These are phyloP conservation scores for Globia sparganii DNA, from an alignment of 2,888 invertebrate genomes.

Conservation along the genomic window DNA sequence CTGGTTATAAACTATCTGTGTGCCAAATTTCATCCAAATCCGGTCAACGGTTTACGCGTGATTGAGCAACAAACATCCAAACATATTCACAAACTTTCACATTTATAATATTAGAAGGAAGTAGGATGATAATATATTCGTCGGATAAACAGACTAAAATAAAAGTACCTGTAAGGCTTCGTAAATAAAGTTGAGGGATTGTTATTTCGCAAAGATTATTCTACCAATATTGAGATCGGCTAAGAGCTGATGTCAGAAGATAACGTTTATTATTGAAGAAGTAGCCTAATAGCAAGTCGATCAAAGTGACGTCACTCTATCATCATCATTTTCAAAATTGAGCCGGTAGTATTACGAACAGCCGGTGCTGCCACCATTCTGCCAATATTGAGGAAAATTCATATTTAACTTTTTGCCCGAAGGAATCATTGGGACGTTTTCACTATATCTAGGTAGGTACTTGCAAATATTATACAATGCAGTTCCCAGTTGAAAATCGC, in stretches of 20 bases:
- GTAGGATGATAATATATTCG: neutral
- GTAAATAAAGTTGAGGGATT: neutral
- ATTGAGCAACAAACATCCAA: too few species aligned
- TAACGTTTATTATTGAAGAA: neutral
- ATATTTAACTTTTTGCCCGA: constrained; percentile 26
- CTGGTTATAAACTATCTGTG: too few species aligned
- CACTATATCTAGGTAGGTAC: neutral
- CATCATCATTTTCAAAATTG: constrained; percentile 47
- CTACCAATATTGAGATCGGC: neutral
- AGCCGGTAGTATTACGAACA: constrained; percentile 25
- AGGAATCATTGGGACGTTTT: neutral
- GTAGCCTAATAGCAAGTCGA: constrained; percentile 15
- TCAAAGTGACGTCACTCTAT: constrained; percentile 34
- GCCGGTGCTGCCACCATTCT: constrained; percentile 42
- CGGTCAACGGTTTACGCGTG: too few species aligned
- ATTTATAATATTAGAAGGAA: too few species aligned
- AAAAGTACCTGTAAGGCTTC: too few species aligned
- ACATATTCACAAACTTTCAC: too few species aligned
- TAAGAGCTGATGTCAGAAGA: neutral
- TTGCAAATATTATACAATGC: neutral
- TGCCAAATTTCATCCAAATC: too few species aligned
- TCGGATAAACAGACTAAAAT: neutral
- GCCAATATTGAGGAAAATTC: constrained; percentile 41
- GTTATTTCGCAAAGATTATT: neutral
- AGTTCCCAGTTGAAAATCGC: too few species aligned